These are phyloP conservation scores for Ailurus styani DNA, from an alignment of 2,113 vertebrate genomes.

Conservation along the genomic window DNA sequence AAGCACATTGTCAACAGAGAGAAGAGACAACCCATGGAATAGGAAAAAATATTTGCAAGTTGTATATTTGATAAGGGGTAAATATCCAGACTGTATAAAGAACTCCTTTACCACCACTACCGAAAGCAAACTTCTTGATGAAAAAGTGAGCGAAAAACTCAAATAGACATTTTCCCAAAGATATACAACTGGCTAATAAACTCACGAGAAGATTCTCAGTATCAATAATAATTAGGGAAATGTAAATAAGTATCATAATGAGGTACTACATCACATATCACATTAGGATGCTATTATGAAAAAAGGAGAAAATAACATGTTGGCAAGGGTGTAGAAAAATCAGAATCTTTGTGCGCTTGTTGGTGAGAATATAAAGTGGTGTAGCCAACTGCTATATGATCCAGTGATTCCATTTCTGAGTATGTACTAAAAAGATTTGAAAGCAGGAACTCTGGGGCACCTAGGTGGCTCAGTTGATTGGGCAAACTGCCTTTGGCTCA, in stretches of 20 bases:
- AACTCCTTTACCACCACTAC: not conserved
- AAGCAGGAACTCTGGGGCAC: not conserved
- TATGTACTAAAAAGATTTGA: not conserved
- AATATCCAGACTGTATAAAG: not conserved
- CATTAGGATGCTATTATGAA: not conserved
- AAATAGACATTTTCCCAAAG: not conserved
- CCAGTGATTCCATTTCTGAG: not conserved
- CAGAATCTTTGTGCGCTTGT: not conserved
- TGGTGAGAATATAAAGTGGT: not conserved
- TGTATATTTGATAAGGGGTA: not conserved
- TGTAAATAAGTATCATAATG: not conserved
- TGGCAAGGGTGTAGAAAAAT: not conserved
- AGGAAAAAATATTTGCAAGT: not conserved
- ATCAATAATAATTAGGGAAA: not conserved
- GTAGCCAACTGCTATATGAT: not conserved
- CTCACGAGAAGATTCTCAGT: not conserved
- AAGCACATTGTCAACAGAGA: not conserved
- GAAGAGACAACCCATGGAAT: not conserved
- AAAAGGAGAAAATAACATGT: not conserved
- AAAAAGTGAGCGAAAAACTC: not conserved
- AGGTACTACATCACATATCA: not conserved
- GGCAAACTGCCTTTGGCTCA: too few relatives aligned
- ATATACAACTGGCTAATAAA: not conserved
- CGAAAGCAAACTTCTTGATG: not conserved
- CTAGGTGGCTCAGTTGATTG: too few relatives aligned